Evolutionary conservation across 1,140 invertebrate genomes (phyloP).

Genomic region (Pararge aegeria): DNA sequence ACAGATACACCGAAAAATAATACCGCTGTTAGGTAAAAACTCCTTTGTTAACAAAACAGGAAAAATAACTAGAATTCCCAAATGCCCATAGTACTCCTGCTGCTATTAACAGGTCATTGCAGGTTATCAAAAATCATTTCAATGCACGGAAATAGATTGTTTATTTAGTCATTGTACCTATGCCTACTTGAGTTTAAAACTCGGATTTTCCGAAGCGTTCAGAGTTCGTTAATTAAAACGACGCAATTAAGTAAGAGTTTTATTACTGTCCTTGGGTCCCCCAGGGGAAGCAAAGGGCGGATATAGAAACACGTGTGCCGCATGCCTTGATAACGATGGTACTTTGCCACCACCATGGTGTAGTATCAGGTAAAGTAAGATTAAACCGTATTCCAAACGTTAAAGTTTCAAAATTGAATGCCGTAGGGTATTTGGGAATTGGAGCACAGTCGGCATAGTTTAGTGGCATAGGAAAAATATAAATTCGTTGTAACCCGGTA

Average conservation of each 20-base stretch:
- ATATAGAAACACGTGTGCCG: constrained; percentile 63
- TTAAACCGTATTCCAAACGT: constrained; percentile 4
- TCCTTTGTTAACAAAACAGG: no score
- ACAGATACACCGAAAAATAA: no score
- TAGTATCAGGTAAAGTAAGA: background rate
- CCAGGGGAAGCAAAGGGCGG: constrained; percentile 61
- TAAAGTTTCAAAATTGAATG: background rate
- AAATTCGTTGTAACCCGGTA: constrained; percentile 43
- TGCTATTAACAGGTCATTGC: no score
- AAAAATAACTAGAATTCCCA: no score
- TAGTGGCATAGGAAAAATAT: constrained; percentile 46
- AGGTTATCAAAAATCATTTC: no score
- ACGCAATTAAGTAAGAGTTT: constrained; percentile 62
- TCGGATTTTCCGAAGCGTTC: background rate
- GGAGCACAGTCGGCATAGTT: constrained; percentile 26
- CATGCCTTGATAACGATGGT: constrained; percentile 57
- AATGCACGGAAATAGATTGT: no score
- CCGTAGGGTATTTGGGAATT: background rate
- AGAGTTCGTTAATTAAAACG: constrained; percentile 47
- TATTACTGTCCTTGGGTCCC: constrained; percentile 58
- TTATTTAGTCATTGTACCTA: no score
- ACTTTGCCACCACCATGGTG: constrained; percentile 7
- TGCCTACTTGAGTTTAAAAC: no score
- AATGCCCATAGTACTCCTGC: no score
- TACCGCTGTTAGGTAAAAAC: no score